Evolutionary conservation across 1,140 invertebrate species (phyloP).

Genomic region (Drosophila ohnishii): DNA sequence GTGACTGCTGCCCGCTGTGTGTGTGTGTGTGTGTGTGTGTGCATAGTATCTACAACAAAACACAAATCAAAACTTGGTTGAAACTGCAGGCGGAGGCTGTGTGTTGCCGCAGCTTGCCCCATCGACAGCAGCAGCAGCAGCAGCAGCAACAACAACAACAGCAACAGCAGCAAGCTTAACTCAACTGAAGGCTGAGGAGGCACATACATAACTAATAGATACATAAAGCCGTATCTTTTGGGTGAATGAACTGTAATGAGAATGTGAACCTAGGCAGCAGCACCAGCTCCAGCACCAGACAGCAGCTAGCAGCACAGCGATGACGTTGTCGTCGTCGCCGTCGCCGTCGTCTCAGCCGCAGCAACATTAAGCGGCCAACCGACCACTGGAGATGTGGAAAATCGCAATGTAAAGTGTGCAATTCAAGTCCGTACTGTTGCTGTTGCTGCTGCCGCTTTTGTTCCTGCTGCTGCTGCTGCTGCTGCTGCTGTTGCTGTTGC

Average conservation of each 20-base stretch:
- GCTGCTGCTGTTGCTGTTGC: conserved; percentile 2
- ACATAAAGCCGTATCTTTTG: conserved; percentile 80
- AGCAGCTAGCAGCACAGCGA: conserved; percentile 33
- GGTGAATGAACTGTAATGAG: conserved; percentile 82
- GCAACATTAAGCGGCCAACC: conserved; percentile 14
- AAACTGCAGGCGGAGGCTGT: conserved; percentile 55
- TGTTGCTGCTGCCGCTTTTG: conserved; percentile 26
- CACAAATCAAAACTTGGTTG: conserved; percentile 77
- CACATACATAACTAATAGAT: conserved; percentile 81
- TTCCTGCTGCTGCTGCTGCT: neutral
- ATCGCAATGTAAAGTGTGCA: conserved; percentile 75
- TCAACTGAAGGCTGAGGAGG: conserved; percentile 49
- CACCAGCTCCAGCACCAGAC: conserved; percentile 8
- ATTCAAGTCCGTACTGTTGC: conserved; percentile 47
- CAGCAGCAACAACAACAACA: conserved; percentile 35
- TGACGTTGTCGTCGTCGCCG: conserved; percentile 38
- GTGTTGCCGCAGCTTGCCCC: conserved; percentile 25
- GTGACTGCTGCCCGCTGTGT: conserved; percentile 21
- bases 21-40: conserved; percentile 17
- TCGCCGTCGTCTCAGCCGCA: conserved; percentile 21
- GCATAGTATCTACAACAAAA: conserved; percentile 62
- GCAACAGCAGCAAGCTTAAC: conserved; percentile 25
- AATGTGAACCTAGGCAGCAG: conserved; percentile 74
- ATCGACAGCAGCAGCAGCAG: conserved; percentile 38
- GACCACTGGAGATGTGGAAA: conserved; percentile 69